Conservation (phyloP, 2,888 invertebrate species). For the Athrips mouffetella region DNA sequence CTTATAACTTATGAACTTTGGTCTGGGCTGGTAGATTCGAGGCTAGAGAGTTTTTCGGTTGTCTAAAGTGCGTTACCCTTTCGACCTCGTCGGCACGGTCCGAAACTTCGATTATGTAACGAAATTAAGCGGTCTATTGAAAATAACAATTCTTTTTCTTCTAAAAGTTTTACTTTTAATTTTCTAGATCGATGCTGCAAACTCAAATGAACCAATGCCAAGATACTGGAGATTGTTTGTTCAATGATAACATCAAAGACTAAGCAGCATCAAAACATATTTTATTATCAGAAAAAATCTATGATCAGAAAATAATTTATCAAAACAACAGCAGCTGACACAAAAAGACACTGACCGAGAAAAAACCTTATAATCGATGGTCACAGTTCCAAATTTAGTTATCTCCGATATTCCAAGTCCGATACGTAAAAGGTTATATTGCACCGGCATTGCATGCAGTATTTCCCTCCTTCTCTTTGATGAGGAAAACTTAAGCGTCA, state of each 20-base stretch:
- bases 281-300: no score
- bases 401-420: conserved; percentile 25
- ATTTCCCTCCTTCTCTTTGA: conserved; percentile 43
- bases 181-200: no score
- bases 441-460: conserved; percentile 50
- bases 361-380: conserved; percentile 31
- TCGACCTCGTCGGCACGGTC: not conserved
- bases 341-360: not conserved
- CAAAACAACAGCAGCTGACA: not conserved
- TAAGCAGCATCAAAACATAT: no score
- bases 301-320: no score
- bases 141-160: no score
- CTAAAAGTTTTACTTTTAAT: no score
- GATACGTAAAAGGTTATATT: conserved; percentile 33
- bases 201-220: no score
- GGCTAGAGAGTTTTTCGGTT: not conserved
- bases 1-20: conserved; percentile 9
- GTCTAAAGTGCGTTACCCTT: conserved; percentile 22
- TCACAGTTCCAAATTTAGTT: conserved; percentile 31
- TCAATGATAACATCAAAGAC: no score
- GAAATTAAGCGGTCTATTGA: no score
- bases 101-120: not conserved
- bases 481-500: conserved; percentile 31
- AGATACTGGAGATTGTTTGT: no score
- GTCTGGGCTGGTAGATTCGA: not conserved